phyloP scores from a whole-genome alignment of 2,888 invertebrate species.

The Chloroclystis v-ata region DNA sequence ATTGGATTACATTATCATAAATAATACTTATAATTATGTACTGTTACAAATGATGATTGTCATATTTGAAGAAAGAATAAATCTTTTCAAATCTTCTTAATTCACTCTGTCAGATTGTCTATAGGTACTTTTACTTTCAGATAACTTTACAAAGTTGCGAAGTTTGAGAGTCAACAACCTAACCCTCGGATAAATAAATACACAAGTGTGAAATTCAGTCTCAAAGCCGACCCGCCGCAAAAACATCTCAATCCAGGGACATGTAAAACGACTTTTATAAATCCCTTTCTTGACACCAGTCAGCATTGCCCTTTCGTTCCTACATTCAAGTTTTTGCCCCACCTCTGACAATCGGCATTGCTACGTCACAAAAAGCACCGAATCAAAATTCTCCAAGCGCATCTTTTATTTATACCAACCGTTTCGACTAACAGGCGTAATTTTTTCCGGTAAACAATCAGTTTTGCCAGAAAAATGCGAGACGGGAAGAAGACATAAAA shows the following conservation, averaged over 20 bases:
- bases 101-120: too few species aligned
- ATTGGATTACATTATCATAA: too few species aligned
- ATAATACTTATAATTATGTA: too few species aligned
- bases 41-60: too few species aligned
- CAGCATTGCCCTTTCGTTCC: slow-evolving; percentile 57
- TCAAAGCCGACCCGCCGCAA: slow-evolving; percentile 18
- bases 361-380: slow-evolving; percentile 57
- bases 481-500: slow-evolving; percentile 71
- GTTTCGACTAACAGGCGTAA: slow-evolving; percentile 74
- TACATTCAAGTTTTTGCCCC: slow-evolving; percentile 53
- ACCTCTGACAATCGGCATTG: slow-evolving; percentile 57
- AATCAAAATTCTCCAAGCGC: slow-evolving; percentile 72
- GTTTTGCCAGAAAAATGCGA: slow-evolving; percentile 76
- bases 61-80: too few species aligned
- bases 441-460: slow-evolving; percentile 78
- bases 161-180: too few species aligned
- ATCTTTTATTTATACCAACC: slow-evolving; percentile 74
- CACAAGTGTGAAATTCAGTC: slow-evolving; percentile 7
- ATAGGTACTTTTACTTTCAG: too few species aligned
- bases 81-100: too few species aligned
- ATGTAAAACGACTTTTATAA: slow-evolving; percentile 50
- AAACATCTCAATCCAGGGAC: slow-evolving; percentile 27
- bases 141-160: too few species aligned
- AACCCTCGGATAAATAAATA: background rate
- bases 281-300: slow-evolving; percentile 55